phyloP scores from a whole-genome alignment of 2,888 invertebrate genomes.

The Tolmerus cingulatus region DNA sequence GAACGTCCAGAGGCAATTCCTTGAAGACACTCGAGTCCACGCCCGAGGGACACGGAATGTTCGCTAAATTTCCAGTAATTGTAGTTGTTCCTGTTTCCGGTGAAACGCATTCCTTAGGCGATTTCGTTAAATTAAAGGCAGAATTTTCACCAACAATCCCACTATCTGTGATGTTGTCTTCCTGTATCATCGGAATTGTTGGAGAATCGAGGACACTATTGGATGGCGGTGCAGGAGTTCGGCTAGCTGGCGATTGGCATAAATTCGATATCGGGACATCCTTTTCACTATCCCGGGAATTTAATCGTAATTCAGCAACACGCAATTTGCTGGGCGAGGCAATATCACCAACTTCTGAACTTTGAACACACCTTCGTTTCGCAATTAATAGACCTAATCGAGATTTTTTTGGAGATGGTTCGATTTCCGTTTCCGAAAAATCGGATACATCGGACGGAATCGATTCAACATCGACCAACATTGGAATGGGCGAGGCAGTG shows the following conservation, averaged over 20 bases:
- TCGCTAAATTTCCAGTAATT: slow-evolving; percentile 53
- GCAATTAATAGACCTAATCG: slow-evolving; percentile 64
- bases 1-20: slow-evolving; percentile 75
- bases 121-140: background rate
- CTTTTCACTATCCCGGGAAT: slow-evolving; percentile 70
- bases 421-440: slow-evolving; percentile 73
- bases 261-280: slow-evolving; percentile 52
- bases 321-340: slow-evolving; percentile 75
- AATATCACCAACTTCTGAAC: slow-evolving; percentile 63
- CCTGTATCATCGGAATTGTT: background rate
- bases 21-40: slow-evolving; percentile 75
- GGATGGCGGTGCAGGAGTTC: background rate
- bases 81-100: slow-evolving; percentile 46
- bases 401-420: slow-evolving; percentile 75
- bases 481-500: slow-evolving; percentile 60
- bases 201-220: background rate
- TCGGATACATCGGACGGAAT: slow-evolving; percentile 65
- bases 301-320: slow-evolving; percentile 72
- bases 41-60: slow-evolving; percentile 70
- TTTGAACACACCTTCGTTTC: slow-evolving; percentile 62
- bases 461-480: slow-evolving; percentile 58
- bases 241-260: background rate
- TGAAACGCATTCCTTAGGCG: background rate
- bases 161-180: background rate
- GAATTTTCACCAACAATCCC: background rate